Conservation (phyloP, 2,797 vertebrate species). For the Platalea minor region DNA sequence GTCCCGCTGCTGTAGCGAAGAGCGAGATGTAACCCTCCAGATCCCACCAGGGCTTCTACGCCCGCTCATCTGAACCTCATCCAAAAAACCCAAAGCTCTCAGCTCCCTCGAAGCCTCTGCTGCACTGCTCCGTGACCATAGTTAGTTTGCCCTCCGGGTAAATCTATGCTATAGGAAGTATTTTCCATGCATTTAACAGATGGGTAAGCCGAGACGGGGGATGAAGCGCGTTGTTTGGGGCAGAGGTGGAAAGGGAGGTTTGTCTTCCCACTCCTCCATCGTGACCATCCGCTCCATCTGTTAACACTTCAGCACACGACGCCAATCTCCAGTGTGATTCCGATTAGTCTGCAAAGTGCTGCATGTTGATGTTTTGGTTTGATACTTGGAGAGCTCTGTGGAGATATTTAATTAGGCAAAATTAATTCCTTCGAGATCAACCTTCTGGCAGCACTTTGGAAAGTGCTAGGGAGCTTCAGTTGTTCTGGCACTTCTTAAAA, state of each 20-base stretch:
- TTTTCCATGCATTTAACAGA: neutral
- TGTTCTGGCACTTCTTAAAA: constrained; percentile 13
- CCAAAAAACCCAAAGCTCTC: neutral
- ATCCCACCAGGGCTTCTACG: neutral
- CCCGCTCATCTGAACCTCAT: fast-evolving
- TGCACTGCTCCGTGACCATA: fast-evolving
- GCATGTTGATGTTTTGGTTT: constrained; percentile 24
- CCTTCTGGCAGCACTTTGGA: constrained; percentile 26
- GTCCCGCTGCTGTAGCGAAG: neutral
- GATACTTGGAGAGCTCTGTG: constrained; percentile 20
- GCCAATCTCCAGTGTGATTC: neutral
- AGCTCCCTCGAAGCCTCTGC: neutral
- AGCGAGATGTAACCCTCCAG: neutral
- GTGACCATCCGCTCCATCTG: neutral
- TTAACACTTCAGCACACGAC: neutral
- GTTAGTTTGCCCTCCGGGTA: neutral
- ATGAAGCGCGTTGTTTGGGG: neutral
- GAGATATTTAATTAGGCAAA: constrained; percentile 46
- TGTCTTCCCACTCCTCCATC: neutral
- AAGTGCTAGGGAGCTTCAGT: constrained; percentile 1
- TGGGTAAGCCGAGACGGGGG: neutral
- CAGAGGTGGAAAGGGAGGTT: neutral
- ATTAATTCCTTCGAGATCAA: constrained; percentile 38
- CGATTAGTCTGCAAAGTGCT: neutral
- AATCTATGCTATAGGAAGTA: neutral